Evolutionary conservation across 1,140 invertebrate species (phyloP), one percentile per base, ranked within the genome.

Genomic region (Potamilus streckersoni): DNA sequence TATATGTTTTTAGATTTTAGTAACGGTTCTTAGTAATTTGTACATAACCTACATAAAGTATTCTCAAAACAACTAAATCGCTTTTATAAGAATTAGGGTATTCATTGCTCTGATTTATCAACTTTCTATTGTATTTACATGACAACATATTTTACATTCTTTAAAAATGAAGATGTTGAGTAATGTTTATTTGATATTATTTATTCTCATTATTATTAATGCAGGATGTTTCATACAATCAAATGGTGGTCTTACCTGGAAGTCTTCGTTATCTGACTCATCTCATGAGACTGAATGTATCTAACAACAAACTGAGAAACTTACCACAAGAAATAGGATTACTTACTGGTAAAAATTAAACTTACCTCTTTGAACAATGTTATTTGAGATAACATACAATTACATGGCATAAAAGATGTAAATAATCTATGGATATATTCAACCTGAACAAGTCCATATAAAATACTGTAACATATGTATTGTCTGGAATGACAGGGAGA

Each of bases 171-270:
- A 6, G 58, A 59, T 49, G 68, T 60, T 49, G 60, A 59, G 31
- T 69, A 59, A 59, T 56, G 3, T 71, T 27, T 71, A 27, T 62
- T 38, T 49, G 11, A 62, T 65, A 14, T 66, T n/a, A 69, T 19
- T 15, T 66, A 61, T 49, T n/a, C 57, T 70, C 23, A 19, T 64
- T 63, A 23, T 66, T 76, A 56, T 71, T 68, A 70, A 56, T 77
- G 20, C 81, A 93, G 93, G 92, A 94, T 88, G 81, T 93, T 57
- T 93, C 93, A 2, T 85, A 92, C 80, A 94, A 94, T 84, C 84
- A 91, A 60, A 79, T 94, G 73, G 88, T 79, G 23, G 84, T 76
- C 49, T 80, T 94, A 72, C 93, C 93, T 20, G 79, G 87, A 71
- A 91, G 91, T 78, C 90, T 94, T 80, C 93, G 92, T 66, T 92